These are phyloP conservation scores for Whitmania pigra DNA, from an alignment of 1,140 invertebrate genomes.

Conservation along the genomic window DNA sequence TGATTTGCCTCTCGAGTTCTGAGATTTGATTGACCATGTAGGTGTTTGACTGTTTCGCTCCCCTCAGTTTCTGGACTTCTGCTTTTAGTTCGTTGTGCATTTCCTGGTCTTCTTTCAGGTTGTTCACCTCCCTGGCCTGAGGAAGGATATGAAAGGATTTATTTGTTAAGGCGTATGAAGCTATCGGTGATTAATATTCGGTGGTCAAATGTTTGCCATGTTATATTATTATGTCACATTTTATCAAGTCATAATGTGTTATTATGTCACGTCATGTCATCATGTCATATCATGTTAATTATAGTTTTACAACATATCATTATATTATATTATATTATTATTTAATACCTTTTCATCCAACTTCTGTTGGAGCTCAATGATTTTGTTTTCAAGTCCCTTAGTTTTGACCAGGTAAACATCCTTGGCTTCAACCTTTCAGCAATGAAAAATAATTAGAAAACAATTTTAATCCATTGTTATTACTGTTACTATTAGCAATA, in stretches of 20 bases:
- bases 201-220: too few relatives aligned
- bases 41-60: slow-evolving; percentile 54
- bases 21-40: slow-evolving; percentile 44
- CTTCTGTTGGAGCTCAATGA: slow-evolving; percentile 83
- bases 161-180: background rate
- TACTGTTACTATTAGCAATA: too few relatives aligned
- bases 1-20: slow-evolving; percentile 46
- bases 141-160: slow-evolving; percentile 13
- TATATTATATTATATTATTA: too few relatives aligned
- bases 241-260: too few relatives aligned
- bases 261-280: too few relatives aligned
- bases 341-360: slow-evolving; percentile 60
- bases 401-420: slow-evolving; percentile 86
- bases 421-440: slow-evolving; percentile 59
- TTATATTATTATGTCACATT: too few relatives aligned
- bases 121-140: slow-evolving; percentile 52
- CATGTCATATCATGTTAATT: too few relatives aligned
- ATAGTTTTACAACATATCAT: too few relatives aligned
- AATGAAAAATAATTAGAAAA: background rate
- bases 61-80: slow-evolving; percentile 48
- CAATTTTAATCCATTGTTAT: background rate
- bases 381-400: slow-evolving; percentile 92
- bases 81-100: slow-evolving; percentile 46
- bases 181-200: too few relatives aligned
- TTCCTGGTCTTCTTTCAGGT: slow-evolving; percentile 51